phyloP scores from a whole-genome alignment of 2,888 invertebrate species.

The Eumerus sabulonum region DNA sequence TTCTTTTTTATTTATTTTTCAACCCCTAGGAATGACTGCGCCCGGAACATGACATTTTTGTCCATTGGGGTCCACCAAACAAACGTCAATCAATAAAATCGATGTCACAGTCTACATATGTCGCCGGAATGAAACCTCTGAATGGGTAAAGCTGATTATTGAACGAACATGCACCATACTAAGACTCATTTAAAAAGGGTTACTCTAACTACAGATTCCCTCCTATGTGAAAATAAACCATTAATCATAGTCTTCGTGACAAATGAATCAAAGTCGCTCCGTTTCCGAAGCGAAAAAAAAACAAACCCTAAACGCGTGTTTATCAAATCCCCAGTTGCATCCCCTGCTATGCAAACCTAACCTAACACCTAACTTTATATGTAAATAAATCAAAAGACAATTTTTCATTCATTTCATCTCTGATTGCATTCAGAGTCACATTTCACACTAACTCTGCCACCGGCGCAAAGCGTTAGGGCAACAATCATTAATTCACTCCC shows the following conservation, averaged over 20 bases:
- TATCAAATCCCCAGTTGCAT: conserved; percentile 28
- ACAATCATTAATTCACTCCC: conserved; percentile 58
- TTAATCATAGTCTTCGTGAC: conserved; percentile 46
- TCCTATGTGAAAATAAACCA: conserved; percentile 1
- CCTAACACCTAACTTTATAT: conserved; percentile 18
- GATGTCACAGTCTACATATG: too few relatives aligned
- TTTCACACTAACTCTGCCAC: conserved; percentile 34
- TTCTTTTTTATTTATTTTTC: too few relatives aligned
- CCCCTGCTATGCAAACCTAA: not conserved
- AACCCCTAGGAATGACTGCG: too few relatives aligned
- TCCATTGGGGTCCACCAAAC: too few relatives aligned
- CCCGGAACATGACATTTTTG: too few relatives aligned
- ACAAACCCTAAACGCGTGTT: conserved; percentile 15
- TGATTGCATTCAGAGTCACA: conserved; percentile 54
- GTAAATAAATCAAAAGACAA: conserved; percentile 63
- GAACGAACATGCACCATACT: too few relatives aligned
- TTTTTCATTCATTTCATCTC: conserved; percentile 59
- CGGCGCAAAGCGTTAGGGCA: conserved; percentile 1
- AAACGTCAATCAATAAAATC: too few relatives aligned
- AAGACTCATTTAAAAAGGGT: too few relatives aligned
- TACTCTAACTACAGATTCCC: too few relatives aligned
- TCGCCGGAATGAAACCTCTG: too few relatives aligned
- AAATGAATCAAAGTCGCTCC: conserved; percentile 4
- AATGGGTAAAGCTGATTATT: too few relatives aligned
- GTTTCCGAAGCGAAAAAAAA: conserved; percentile 3